Evolutionary conservation across 2,113 vertebrate genomes (phyloP).

Genomic region (Datnioides undecimradiatus): DNA sequence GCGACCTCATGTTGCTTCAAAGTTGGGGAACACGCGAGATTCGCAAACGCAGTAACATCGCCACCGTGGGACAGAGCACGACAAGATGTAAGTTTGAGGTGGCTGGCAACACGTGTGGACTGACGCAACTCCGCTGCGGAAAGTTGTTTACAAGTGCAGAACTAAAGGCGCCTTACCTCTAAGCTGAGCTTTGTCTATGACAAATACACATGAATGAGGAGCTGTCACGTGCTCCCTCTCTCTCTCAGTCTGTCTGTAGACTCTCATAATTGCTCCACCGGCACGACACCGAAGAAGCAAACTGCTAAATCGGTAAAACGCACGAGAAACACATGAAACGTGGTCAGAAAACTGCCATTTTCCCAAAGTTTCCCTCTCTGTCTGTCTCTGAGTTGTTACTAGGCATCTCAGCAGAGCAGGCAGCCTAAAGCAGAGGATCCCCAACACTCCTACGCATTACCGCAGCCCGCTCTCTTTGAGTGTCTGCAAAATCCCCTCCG

Average conservation of each 20-base stretch:
- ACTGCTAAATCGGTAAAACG: background rate
- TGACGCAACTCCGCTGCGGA: slow-evolving; percentile 43
- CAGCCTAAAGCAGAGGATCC: slow-evolving; percentile 71
- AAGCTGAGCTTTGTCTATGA: slow-evolving; percentile 3
- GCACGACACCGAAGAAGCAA: background rate
- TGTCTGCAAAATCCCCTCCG: slow-evolving; percentile 53
- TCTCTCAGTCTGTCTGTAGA: too few species aligned
- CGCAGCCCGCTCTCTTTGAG: slow-evolving; percentile 64
- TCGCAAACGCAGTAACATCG: too few species aligned
- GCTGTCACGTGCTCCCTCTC: background rate
- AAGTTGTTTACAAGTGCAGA: slow-evolving; percentile 44
- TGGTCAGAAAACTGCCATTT: background rate
- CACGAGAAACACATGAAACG: background rate
- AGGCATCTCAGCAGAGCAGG: slow-evolving; percentile 65
- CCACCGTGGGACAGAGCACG: background rate
- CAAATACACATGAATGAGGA: background rate
- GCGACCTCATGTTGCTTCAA: background rate
- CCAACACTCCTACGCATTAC: slow-evolving; percentile 77
- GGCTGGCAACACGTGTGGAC: slow-evolving; percentile 26
- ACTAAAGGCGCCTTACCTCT: slow-evolving; percentile 1
- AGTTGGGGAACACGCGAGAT: background rate
- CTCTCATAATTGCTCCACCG: background rate
- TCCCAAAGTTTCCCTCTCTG: slow-evolving; percentile 18
- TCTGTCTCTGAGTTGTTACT: slow-evolving; percentile 63
- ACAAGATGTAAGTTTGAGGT: background rate